Conservation (phyloP, 2,797 vertebrate genomes). For the Australoheros facetus region DNA sequence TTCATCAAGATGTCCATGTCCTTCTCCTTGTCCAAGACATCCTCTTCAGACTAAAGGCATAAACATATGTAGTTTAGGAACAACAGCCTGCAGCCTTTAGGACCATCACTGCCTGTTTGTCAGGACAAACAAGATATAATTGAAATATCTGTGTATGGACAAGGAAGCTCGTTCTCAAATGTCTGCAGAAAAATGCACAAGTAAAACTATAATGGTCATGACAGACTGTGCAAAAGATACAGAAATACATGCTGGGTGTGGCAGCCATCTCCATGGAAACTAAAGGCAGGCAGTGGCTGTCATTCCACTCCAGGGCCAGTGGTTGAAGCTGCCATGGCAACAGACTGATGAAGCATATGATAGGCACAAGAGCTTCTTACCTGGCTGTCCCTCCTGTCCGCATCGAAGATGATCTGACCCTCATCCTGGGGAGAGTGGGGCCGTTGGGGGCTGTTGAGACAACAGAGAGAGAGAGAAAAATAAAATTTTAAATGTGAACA, state of each 20-base stretch:
- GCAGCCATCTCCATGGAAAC: slow-evolving; percentile 52
- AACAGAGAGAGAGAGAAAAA: neutral
- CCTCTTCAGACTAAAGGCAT: slow-evolving; percentile 88
- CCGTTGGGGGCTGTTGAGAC: slow-evolving; percentile 77
- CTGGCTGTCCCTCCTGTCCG: slow-evolving; percentile 89
- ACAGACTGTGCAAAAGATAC: neutral
- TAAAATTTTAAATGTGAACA: neutral
- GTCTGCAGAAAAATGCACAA: neutral
- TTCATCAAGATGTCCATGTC: slow-evolving; percentile 93
- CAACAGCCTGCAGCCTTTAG: neutral
- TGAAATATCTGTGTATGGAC: neutral
- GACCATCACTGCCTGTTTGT: neutral
- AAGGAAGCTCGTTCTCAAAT: neutral
- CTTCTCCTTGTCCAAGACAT: slow-evolving; percentile 88
- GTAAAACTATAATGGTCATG: neutral
- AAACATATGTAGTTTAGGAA: slow-evolving; percentile 2
- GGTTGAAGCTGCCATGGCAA: slow-evolving; percentile 48
- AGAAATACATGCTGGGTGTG: neutral
- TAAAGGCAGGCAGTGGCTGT: slow-evolving; percentile 34
- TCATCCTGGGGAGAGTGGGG: slow-evolving; percentile 94
- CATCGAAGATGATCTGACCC: slow-evolving; percentile 96
- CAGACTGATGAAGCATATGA: slow-evolving; percentile 28
- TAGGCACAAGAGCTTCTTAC: slow-evolving; percentile 50
- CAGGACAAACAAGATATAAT: neutral
- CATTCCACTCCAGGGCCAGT: slow-evolving; percentile 10